A percentile compares a stretch with the other conserved stretches of the same genome.
Evolutionary conservation across 2,797 vertebrate genomes (phyloP).

Genomic region (Ptychadena robeensis): DNA sequence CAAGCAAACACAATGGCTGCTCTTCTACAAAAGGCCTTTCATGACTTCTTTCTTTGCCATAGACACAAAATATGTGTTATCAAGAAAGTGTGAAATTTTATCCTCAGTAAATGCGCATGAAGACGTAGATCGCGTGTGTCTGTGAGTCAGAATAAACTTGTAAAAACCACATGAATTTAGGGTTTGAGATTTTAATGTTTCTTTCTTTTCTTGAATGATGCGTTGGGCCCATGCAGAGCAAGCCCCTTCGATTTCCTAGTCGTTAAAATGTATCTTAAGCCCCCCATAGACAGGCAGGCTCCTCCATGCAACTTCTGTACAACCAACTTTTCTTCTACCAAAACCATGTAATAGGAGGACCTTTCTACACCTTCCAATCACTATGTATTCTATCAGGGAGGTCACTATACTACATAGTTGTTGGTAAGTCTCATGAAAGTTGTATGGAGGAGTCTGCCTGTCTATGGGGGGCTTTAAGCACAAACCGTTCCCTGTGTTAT

Average conservation of each 20-base stretch:
- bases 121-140: slow-evolving; percentile 55
- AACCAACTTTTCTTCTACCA: no score
- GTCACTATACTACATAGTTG: no score
- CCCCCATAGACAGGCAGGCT: no score
- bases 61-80: slow-evolving; percentile 43
- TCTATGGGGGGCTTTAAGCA: no score
- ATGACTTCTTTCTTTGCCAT: background rate
- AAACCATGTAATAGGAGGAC: no score
- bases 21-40: slow-evolving; percentile 33
- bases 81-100: slow-evolving; percentile 57
- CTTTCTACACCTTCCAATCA: no score
- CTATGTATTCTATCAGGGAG: no score
- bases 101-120: slow-evolving; percentile 53
- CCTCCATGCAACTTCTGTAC: no score
- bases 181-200: background rate
- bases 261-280: no score
- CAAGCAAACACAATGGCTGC: slow-evolving; percentile 19
- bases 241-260: background rate
- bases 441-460: no score
- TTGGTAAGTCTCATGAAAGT: no score
- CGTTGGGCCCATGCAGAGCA: background rate
- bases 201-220: background rate
- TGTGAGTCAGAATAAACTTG: slow-evolving; percentile 60
- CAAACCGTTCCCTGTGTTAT: no score
- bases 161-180: slow-evolving; percentile 24